Evolutionary conservation across 2,113 vertebrate genomes (phyloP), one percentile per base, ranked within the genome.

Genomic region (Ameiurus melas): DNA sequence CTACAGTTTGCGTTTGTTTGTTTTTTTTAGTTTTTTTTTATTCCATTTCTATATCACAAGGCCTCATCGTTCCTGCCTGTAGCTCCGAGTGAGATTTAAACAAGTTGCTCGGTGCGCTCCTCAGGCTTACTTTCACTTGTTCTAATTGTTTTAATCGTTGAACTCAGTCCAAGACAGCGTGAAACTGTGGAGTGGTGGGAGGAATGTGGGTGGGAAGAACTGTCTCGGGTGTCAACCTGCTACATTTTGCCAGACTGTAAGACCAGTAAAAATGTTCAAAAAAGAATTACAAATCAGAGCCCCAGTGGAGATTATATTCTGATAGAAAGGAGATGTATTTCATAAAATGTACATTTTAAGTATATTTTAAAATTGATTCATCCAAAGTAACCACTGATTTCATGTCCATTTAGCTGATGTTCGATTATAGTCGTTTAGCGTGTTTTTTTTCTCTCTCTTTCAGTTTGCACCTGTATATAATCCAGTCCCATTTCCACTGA

Each of bases 171-270:
- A 53, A 53, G 43, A 84, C 43, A 70, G 39, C n/a, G 55, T 81
- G 78, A 33, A 33, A 81, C 5, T 30, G 25, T 84, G 83, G 43
- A 70, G 64, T 84, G 64, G 62, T 84, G 39, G 62, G 60, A 66
- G 60, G 83, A 84, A 47, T 27, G 36, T 84, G 33, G 62, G 62
- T 68, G 83, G 78, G n/a, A 81, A 81, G 51, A 81, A 80, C 77
- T 57, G 57, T 81, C 78, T 33, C 53, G 58, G 53, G 78, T 81
- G 78, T 81, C 51, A 81, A 58, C 51, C 16, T 58, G 78, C 78
- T 81, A 81, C n/a, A 58, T 57, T 81, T 12, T 33, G n/a, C 77
- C 78, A 81, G 78, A 57, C 78, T 57, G 78, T 81, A 81, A 58
- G 51, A 20, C 78, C 78, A 80, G 27, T n/a, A 80, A 30, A 80